Conservation (phyloP, 1,140 invertebrate genomes). For the Stegodyphus dumicola region DNA sequence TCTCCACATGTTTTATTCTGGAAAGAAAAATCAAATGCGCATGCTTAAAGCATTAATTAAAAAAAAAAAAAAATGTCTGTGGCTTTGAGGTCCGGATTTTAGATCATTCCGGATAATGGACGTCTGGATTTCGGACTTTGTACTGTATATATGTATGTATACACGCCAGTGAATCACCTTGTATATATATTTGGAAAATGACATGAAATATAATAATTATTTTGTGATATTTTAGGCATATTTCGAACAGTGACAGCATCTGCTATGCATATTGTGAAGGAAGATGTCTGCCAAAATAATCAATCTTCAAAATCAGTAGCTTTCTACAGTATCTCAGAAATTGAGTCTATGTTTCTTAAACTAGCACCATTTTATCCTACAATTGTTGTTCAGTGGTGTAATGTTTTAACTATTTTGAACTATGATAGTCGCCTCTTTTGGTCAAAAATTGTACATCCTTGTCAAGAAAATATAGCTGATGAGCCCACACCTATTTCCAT, state of each 20-base stretch:
- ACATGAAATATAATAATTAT: too few species aligned
- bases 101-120: too few species aligned
- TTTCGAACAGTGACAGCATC: conserved; percentile 75
- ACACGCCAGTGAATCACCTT: too few species aligned
- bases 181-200: too few species aligned
- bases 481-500: conserved; percentile 65
- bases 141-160: too few species aligned
- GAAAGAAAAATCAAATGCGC: too few species aligned
- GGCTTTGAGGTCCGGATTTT: too few species aligned
- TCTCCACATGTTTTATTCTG: too few species aligned
- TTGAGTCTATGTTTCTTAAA: conserved; percentile 73
- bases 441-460: conserved; percentile 71
- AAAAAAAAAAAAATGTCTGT: too few species aligned
- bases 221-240: conserved; percentile 68
- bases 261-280: conserved; percentile 71
- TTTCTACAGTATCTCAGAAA: conserved; percentile 68
- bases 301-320: conserved; percentile 29
- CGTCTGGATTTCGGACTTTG: too few species aligned
- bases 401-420: conserved; percentile 77
- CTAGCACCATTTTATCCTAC: conserved; percentile 72
- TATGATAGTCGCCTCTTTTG: conserved; percentile 75
- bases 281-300: conserved; percentile 65
- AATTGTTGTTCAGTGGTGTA: conserved; percentile 78
- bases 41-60: too few species aligned
- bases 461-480: conserved; percentile 64